A percentile compares a stretch with the other conserved stretches of the same genome.
These are phyloP conservation scores for Callimorpha dominula DNA, from an alignment of 2,888 invertebrate species.

Conservation along the genomic window DNA sequence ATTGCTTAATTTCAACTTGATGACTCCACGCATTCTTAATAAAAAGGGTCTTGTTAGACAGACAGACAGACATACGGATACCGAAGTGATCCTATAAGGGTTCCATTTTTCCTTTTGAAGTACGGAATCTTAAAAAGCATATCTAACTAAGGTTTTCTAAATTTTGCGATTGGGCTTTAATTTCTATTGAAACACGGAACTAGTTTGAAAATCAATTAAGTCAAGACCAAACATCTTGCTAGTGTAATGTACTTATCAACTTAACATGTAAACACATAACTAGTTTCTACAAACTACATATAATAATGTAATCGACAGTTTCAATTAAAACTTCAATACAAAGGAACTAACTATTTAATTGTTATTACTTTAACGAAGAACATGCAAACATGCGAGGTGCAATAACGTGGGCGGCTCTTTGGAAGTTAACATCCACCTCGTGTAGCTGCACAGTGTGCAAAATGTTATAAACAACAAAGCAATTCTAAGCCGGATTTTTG, in stretches of 20 bases:
- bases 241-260: slow-evolving; percentile 3
- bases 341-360: slow-evolving; percentile 45
- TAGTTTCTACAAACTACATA: slow-evolving; percentile 20
- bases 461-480: too few relatives aligned
- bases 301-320: slow-evolving; percentile 43
- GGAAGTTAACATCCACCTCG: slow-evolving; percentile 48
- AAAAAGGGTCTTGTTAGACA: too few relatives aligned
- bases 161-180: too few relatives aligned
- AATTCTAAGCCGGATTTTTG: too few relatives aligned
- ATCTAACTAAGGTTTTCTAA: too few relatives aligned
- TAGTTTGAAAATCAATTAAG: background rate
- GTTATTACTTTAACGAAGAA: slow-evolving; percentile 34
- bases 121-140: too few relatives aligned
- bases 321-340: slow-evolving; percentile 48
- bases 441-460: slow-evolving; percentile 49
- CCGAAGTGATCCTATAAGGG: too few relatives aligned
- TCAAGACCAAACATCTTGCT: background rate
- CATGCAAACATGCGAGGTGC: slow-evolving; percentile 48
- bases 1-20: too few relatives aligned
- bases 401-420: slow-evolving; percentile 54
- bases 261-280: slow-evolving; percentile 26
- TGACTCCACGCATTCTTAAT: too few relatives aligned
- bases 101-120: too few relatives aligned
- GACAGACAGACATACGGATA: too few relatives aligned
- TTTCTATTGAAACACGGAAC: background rate